Evolutionary conservation across 53 echinoderm and acorn worm genomes (phyloP).

Genomic region (Pentamera pediparva): DNA sequence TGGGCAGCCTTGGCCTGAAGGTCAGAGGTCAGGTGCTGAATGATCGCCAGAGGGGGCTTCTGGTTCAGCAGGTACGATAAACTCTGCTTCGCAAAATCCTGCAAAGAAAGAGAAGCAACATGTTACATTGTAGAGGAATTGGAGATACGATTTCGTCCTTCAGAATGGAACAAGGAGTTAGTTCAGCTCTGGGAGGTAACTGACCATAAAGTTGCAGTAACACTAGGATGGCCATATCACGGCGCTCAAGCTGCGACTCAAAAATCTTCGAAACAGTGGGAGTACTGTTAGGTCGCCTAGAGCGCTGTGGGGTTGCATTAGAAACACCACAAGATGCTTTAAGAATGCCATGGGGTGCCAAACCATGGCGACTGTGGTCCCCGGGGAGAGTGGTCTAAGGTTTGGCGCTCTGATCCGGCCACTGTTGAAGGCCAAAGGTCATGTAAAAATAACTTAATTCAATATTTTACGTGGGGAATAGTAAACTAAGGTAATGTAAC

Average conservation of each 20-base stretch:
- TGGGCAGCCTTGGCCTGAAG: slow-evolving; percentile 41
- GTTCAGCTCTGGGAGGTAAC: neutral
- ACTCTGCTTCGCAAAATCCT: slow-evolving; percentile 69
- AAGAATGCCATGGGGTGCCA: too few relatives aligned
- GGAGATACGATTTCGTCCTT: neutral
- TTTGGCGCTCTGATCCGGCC: too few relatives aligned
- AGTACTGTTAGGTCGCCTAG: too few relatives aligned
- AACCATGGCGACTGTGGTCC: too few relatives aligned
- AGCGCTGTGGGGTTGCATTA: too few relatives aligned
- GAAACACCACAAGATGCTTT: too few relatives aligned
- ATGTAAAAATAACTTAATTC: neutral
- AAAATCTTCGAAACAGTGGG: neutral
- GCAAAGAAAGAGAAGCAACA: neutral
- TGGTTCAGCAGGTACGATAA: slow-evolving; percentile 60
- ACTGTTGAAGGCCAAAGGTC: too few relatives aligned
- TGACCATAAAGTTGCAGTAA: neutral
- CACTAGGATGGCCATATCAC: neutral
- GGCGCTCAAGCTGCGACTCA: neutral
- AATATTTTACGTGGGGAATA: neutral
- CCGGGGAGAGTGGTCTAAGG: too few relatives aligned
- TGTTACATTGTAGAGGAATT: neutral
- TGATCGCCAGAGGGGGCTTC: slow-evolving; percentile 52
- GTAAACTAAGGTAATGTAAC: neutral
- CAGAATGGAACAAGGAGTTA: neutral
- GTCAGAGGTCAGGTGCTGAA: slow-evolving; percentile 46